Conservation (phyloP, 2,888 invertebrate genomes). For the Lycia hirtaria region DNA sequence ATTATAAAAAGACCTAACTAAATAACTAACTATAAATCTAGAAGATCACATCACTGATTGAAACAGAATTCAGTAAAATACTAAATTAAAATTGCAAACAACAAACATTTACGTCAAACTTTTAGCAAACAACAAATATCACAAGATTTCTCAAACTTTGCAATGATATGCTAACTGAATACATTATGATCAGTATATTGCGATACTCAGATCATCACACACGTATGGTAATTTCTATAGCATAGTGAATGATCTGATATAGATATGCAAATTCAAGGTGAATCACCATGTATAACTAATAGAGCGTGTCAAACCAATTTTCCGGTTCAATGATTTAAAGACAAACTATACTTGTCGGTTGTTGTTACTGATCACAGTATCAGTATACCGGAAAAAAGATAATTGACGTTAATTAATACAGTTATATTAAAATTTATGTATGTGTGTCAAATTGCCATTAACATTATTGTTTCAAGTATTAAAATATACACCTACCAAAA, state of each 20-base stretch:
- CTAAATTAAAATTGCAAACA: too few relatives aligned
- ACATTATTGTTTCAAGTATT: not conserved
- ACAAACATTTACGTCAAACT: too few relatives aligned
- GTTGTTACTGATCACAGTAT: constrained; percentile 5
- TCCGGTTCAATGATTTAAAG: constrained; percentile 24
- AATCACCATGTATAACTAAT: constrained; percentile 33
- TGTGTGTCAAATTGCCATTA: not conserved
- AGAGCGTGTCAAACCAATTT: constrained; percentile 36
- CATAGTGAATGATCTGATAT: constrained; percentile 15
- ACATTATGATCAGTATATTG: not conserved
- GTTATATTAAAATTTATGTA: not conserved
- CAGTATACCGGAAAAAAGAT: not conserved
- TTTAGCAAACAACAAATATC: not conserved
- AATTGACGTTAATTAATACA: not conserved
- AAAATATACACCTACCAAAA: too few relatives aligned
- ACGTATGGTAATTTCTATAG: constrained; percentile 7
- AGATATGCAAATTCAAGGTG: constrained; percentile 28
- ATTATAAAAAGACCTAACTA: too few relatives aligned
- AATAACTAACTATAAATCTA: not conserved
- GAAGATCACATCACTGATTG: not conserved
- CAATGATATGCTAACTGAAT: not conserved
- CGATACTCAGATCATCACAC: not conserved
- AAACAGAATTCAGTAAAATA: not conserved
- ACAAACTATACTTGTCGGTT: constrained; percentile 8
- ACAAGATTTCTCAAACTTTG: not conserved